Evolutionary conservation across 2,797 vertebrate genomes (phyloP).

Genomic region (Coranthus polyacanthus): DNA sequence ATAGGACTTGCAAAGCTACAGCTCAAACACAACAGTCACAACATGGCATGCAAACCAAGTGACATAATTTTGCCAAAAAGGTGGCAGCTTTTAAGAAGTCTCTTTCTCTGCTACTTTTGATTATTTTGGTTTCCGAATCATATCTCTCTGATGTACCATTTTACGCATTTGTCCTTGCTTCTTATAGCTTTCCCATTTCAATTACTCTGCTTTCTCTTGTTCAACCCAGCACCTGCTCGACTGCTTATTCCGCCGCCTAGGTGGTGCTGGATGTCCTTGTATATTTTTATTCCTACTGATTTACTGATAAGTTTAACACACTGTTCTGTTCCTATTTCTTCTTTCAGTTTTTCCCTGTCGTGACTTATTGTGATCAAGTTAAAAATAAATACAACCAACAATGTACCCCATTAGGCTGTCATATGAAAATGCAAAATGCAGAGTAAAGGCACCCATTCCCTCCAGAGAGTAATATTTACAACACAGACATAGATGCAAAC

Average conservation of each 20-base stretch:
- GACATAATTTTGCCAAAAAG: neutral
- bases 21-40: too few species aligned
- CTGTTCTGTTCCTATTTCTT: slow-evolving; percentile 11
- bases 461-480: slow-evolving; percentile 21
- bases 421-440: slow-evolving; percentile 34
- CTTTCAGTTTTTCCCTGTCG: neutral
- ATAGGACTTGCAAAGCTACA: too few species aligned
- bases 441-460: slow-evolving; percentile 31
- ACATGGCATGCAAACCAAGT: neutral
- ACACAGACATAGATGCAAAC: slow-evolving; percentile 25
- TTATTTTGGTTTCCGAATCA: neutral
- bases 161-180: neutral
- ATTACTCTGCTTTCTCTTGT: neutral
- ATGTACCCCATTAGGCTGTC: slow-evolving; percentile 20
- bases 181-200: neutral
- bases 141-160: neutral
- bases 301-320: neutral
- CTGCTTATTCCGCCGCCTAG: neutral
- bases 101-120: neutral
- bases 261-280: neutral
- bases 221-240: neutral
- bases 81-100: too few species aligned
- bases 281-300: neutral
- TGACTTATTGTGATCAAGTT: slow-evolving; percentile 8
- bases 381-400: slow-evolving; percentile 44